Percentiles rank a stretch among this genome's conserved stretches.
Evolutionary conservation across 2,113 vertebrate genomes (phyloP).

Genomic region (Arvicanthis niloticus): DNA sequence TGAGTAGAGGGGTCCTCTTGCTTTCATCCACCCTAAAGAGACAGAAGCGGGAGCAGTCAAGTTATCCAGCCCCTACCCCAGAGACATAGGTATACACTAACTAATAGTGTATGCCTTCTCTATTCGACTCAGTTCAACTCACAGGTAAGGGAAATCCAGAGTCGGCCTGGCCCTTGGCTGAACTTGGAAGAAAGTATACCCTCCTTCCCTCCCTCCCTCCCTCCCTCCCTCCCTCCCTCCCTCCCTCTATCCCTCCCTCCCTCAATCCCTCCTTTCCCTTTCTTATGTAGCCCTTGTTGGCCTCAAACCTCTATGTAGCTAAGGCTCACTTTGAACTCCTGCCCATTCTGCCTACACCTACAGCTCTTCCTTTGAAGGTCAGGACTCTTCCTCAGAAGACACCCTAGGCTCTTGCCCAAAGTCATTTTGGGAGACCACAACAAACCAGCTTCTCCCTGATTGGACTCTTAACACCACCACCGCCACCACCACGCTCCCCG

Average conservation of each 20-base stretch:
- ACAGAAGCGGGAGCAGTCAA: background rate
- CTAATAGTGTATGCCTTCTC: slow-evolving; percentile 63
- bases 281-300: background rate
- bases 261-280: background rate
- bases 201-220: background rate
- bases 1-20: slow-evolving; percentile 82
- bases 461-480: background rate
- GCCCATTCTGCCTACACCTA: too few relatives aligned
- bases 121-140: slow-evolving; percentile 76
- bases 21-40: slow-evolving; percentile 70
- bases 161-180: background rate
- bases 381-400: background rate
- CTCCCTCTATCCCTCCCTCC: background rate
- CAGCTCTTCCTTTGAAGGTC: background rate
- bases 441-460: background rate
- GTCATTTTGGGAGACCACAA: slow-evolving; percentile 16
- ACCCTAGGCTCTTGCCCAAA: background rate
- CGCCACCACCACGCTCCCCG: too few relatives aligned
- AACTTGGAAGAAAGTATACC: background rate
- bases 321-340: background rate
- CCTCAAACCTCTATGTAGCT: background rate
- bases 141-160: background rate
- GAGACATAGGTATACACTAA: slow-evolving; percentile 62
- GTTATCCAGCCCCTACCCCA: background rate
- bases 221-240: too few relatives aligned